These are phyloP conservation scores for Danio aesculapii DNA, from an alignment of 2,797 vertebrate species.

Conservation along the genomic window DNA sequence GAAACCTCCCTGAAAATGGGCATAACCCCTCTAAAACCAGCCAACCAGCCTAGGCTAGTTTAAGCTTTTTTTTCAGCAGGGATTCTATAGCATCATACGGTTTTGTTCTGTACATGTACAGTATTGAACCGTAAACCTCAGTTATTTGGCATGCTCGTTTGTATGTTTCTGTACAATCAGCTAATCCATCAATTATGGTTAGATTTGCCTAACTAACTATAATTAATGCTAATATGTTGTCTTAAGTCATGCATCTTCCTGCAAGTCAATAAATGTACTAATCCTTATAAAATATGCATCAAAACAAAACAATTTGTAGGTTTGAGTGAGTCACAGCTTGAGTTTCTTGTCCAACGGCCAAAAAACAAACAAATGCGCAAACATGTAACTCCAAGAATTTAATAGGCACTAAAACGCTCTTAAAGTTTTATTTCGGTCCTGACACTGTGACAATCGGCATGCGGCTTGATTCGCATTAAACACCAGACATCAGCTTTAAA, in stretches of 20 bases:
- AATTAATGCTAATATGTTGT: neutral
- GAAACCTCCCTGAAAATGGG: too few species aligned
- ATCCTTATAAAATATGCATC: neutral
- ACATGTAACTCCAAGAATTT: conserved; percentile 14
- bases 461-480: neutral
- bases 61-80: too few species aligned
- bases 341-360: too few species aligned
- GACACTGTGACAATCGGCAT: neutral
- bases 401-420: conserved; percentile 15
- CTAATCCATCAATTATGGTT: neutral
- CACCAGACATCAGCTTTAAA: neutral
- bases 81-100: too few species aligned
- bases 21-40: too few species aligned
- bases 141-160: neutral
- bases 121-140: too few species aligned
- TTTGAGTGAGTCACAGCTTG: too few species aligned
- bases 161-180: neutral
- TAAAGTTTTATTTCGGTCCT: conserved; percentile 19
- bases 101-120: too few species aligned
- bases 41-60: too few species aligned
- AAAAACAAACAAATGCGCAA: too few species aligned
- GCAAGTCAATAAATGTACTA: neutral
- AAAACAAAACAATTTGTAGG: neutral
- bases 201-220: neutral
- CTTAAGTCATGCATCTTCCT: neutral